Evolutionary conservation across 2,113 vertebrate species (phyloP), one percentile per base, ranked within the genome.

Genomic region (Entosphenus tridentatus): DNA sequence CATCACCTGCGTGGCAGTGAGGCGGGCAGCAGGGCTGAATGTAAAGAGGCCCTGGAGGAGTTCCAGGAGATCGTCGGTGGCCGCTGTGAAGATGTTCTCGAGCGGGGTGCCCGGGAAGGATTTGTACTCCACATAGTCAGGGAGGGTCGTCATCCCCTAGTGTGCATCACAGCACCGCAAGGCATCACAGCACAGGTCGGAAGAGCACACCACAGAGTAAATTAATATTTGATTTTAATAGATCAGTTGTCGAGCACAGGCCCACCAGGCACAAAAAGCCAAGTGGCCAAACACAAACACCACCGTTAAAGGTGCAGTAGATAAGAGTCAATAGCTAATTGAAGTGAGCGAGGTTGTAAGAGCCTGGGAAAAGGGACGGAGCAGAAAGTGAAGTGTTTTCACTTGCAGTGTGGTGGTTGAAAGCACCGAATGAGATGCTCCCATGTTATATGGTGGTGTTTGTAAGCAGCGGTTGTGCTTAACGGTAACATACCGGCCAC

Each of bases 41-140:
- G 80, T 84, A 78, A 96, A 98, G 65, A 98, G 79, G 10, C 86
- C 86, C 73, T 86, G 87, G 56, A 98, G 78, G 56, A 98, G 82
- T 69, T 77, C 83, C 2, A 98, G 80, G 56, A 98, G 78, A 77
- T 96, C 92, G 7, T 98, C 87, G 59, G 88, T 86, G 69, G 92
- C 93, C 8, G 92, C 93, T 74, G 80, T 96, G 77, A 98, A 98
- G 79, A 98, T 98, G 78, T 88, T 85, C 1, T 95, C 89, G 73
- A 98, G 78, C 0, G 85, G 86, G 69, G 87, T 91, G 68, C 89
- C 92, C 67, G 88, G 86, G 73, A 96, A 93, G 73, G 80, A 78
- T 74, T 98, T 98, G 78, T 96, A 98, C 1, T 87, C 84, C 70
- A 98, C 83, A 13, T 88, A 96, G 79, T 96, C 93, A 71, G 92